These are phyloP conservation scores for Gnatocerus cornutus DNA, from an alignment of 2,888 invertebrate species.

Conservation along the genomic window DNA sequence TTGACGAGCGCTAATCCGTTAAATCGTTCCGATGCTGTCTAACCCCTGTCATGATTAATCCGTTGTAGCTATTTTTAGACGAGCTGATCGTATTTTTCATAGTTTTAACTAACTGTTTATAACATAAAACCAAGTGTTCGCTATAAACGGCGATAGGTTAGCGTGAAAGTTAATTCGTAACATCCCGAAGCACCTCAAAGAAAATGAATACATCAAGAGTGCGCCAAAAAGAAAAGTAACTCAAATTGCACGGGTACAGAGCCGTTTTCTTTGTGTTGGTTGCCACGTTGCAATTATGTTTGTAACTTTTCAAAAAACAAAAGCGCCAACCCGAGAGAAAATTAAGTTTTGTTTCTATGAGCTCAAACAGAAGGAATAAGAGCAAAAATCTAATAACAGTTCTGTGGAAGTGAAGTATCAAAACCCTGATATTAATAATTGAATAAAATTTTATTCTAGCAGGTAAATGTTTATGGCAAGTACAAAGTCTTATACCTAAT, in stretches of 20 bases:
- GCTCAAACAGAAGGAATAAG: too few relatives aligned
- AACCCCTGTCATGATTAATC: neutral
- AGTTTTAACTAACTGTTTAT: neutral
- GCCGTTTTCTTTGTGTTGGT: conserved; percentile 16
- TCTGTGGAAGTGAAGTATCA: too few relatives aligned
- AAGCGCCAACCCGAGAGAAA: neutral
- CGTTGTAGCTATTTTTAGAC: conserved; percentile 1
- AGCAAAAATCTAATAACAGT: too few relatives aligned
- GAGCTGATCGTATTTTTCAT: neutral
- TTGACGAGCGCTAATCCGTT: neutral
- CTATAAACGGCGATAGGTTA: conserved; percentile 6
- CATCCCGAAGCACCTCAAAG: conserved; percentile 13
- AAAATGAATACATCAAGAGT: conserved; percentile 12
- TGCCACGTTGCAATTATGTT: conserved; percentile 7
- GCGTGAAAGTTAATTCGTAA: conserved; percentile 14
- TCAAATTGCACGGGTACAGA: conserved; percentile 4
- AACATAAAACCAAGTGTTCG: neutral
- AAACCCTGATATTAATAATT: too few relatives aligned
- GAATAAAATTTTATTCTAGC: too few relatives aligned
- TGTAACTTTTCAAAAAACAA: neutral
- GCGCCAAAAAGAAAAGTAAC: conserved; percentile 19
- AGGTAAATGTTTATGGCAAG: too few relatives aligned
- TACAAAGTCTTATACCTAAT: too few relatives aligned
- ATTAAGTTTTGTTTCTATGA: neutral
- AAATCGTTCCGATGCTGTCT: neutral